Conservation (phyloP, 2,113 vertebrate species). For the Burhinus oedicnemus region DNA sequence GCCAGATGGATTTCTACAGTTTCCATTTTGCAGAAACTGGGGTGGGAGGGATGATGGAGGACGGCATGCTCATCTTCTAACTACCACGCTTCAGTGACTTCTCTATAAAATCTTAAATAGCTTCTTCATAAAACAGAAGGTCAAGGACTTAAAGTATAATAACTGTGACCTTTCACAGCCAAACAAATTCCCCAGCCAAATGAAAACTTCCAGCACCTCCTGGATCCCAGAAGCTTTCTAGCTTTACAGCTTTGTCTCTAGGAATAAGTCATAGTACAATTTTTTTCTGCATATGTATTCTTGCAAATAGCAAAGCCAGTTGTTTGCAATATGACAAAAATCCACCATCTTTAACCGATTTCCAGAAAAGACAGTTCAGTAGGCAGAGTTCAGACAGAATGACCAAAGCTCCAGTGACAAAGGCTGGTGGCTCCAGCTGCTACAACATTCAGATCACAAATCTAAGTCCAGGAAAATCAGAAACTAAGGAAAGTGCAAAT, state of each 20-base stretch:
- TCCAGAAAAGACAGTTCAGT: not conserved
- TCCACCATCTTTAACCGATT: not conserved
- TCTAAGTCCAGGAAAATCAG: not conserved
- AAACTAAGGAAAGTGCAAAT: not conserved
- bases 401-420: not conserved
- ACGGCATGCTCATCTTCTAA: not conserved
- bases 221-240: not conserved
- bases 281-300: not conserved
- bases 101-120: not conserved
- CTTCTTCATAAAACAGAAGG: conserved; percentile 3
- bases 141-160: not conserved
- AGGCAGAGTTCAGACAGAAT: not conserved
- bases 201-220: not conserved
- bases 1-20: not conserved
- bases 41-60: not conserved
- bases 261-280: not conserved
- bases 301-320: not conserved
- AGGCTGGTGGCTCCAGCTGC: not conserved
- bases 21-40: not conserved
- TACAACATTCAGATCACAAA: not conserved
- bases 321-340: not conserved
- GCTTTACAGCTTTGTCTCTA: not conserved
- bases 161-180: not conserved
- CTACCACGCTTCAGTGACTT: not conserved
- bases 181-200: not conserved